Conservation (phyloP, 2,113 vertebrate species). For the Piprites chloris region DNA sequence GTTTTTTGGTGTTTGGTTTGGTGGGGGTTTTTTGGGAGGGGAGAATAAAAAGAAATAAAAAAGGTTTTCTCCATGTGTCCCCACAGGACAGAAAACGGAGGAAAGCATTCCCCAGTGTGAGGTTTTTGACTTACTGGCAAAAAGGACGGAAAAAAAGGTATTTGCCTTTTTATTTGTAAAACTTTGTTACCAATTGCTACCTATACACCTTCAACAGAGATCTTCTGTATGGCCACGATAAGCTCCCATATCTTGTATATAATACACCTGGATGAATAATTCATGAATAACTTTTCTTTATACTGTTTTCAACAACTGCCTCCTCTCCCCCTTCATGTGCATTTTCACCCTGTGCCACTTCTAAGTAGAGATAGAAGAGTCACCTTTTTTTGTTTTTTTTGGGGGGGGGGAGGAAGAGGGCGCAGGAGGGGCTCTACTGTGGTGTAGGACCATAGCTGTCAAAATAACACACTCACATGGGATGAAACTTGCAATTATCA, state of each 20-base stretch:
- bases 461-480: not conserved
- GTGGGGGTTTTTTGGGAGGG: not conserved
- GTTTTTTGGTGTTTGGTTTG: not conserved
- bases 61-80: not conserved
- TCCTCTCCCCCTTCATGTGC: not conserved
- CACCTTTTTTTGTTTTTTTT: too few relatives aligned
- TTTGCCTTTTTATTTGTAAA: not conserved
- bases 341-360: not conserved
- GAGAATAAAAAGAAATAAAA: too few relatives aligned
- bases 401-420: rapidly evolving
- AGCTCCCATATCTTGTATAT: not conserved
- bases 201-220: not conserved
- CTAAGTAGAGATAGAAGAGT: not conserved
- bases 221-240: not conserved
- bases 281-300: not conserved
- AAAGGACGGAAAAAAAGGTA: not conserved
- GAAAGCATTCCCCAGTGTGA: not conserved
- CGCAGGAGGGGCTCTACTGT: not conserved
- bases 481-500: not conserved
- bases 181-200: not conserved
- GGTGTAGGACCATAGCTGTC: not conserved
- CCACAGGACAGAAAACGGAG: not conserved
- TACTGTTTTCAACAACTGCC: not conserved
- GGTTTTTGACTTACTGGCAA: not conserved
- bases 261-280: not conserved